These are phyloP conservation scores for Todus mexicanus DNA, from an alignment of 2,797 vertebrate species.

Conservation along the genomic window DNA sequence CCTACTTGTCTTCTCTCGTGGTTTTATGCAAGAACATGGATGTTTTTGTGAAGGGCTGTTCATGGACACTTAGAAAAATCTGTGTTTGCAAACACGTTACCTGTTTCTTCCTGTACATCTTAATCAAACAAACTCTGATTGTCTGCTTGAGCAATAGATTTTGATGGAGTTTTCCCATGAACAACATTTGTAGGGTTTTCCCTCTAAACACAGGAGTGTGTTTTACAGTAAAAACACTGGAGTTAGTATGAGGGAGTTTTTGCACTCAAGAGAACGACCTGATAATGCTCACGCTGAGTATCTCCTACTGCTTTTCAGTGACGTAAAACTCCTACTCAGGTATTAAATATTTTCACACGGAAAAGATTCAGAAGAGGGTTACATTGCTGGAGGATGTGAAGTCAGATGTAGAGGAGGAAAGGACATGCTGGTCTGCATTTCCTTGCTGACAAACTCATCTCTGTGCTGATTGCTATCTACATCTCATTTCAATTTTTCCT, in stretches of 20 bases:
- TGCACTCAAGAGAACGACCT: neutral
- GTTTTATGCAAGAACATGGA: neutral
- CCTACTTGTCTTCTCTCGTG: neutral
- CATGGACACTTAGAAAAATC: neutral
- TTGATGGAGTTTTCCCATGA: neutral
- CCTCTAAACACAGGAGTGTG: neutral
- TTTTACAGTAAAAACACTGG: neutral
- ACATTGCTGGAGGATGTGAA: neutral
- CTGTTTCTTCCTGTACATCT: neutral
- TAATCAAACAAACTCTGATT: neutral
- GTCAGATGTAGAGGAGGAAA: neutral
- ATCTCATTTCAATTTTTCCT: constrained; percentile 37
- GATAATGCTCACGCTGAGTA: neutral
- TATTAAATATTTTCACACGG: neutral
- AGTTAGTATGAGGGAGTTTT: neutral
- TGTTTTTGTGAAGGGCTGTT: neutral
- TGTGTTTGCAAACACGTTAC: accelerated
- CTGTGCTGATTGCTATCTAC: constrained; percentile 8
- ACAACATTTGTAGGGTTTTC: neutral
- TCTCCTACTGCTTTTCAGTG: neutral
- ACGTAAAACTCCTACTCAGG: accelerated
- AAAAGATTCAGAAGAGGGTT: neutral
- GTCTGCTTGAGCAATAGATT: neutral
- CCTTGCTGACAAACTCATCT: neutral
- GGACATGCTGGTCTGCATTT: neutral